A percentile compares a stretch with the other conserved stretches of the same genome.
Evolutionary conservation across 2,113 vertebrate genomes (phyloP).

Genomic region (Hydrolagus affinis): DNA sequence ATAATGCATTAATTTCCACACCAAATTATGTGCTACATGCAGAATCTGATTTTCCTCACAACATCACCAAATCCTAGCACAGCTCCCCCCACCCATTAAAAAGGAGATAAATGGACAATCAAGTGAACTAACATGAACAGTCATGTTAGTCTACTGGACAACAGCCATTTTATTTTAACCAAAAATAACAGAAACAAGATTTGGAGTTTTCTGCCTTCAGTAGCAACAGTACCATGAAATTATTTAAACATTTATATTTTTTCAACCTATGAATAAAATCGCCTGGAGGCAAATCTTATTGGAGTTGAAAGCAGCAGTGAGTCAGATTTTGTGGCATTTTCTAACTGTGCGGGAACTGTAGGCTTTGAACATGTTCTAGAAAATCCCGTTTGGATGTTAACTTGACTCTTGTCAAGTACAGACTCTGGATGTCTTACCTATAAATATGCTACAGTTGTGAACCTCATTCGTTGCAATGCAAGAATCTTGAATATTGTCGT

Average conservation of each 20-base stretch:
- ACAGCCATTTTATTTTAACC: background rate
- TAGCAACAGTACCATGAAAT: background rate
- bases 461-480: background rate
- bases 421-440: background rate
- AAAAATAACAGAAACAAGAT: background rate
- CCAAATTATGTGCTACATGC: background rate
- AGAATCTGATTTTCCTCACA: background rate
- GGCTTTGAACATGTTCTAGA: background rate
- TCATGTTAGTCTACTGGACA: background rate
- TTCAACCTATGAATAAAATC: background rate
- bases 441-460: background rate
- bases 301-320: too few species aligned
- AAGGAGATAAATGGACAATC: too few species aligned
- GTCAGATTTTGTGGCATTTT: background rate
- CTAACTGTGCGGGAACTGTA: background rate
- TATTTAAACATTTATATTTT: background rate
- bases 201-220: background rate
- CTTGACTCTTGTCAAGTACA: background rate
- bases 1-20: background rate
- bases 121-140: too few species aligned
- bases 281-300: background rate
- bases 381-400: background rate
- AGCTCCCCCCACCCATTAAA: background rate
- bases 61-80: background rate
- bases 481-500: background rate